A percentile compares a stretch with the other conserved stretches of the same genome.
phyloP scores from a whole-genome alignment of 37 sponge, comb jelly and placozoan genomes.

The Chondrosia reniformis region DNA sequence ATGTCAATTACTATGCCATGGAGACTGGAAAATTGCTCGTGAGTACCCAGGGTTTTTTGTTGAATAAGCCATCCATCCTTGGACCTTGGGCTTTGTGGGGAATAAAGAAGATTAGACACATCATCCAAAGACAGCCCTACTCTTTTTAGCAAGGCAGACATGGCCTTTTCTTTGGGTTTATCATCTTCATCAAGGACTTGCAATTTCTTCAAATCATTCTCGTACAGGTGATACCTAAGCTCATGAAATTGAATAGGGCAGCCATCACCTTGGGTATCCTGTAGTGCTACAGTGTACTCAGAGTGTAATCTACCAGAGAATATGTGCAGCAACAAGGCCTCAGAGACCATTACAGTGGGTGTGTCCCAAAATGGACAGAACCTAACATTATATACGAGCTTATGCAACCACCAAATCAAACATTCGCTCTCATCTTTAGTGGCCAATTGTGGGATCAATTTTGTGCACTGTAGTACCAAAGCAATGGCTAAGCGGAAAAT shows the following conservation, averaged over 20 bases:
- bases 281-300: slow-evolving; percentile 30
- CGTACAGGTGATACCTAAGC: slow-evolving; percentile 67
- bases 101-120: slow-evolving; percentile 36
- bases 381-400: slow-evolving; percentile 15
- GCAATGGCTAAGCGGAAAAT: slow-evolving; percentile 31
- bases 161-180: slow-evolving; percentile 14
- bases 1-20: slow-evolving; percentile 41
- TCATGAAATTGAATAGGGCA: slow-evolving; percentile 28
- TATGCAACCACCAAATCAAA: neutral
- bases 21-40: slow-evolving; percentile 32
- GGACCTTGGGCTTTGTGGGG: slow-evolving; percentile 26
- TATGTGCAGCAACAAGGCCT: slow-evolving; percentile 52
- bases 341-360: slow-evolving; percentile 54
- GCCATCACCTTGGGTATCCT: neutral
- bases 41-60: slow-evolving; percentile 16
- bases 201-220: slow-evolving; percentile 45
- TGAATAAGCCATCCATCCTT: slow-evolving; percentile 65
- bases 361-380: slow-evolving; percentile 64
- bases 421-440: slow-evolving; percentile 26
- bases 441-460: neutral
- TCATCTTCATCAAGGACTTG: neutral
- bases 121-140: slow-evolving; percentile 47
- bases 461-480: neutral
- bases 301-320: slow-evolving; percentile 23
- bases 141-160: neutral